Base-by-base conservation (phyloP, 2,888 invertebrate genomes). In the Ennomos erosarius region DNA sequence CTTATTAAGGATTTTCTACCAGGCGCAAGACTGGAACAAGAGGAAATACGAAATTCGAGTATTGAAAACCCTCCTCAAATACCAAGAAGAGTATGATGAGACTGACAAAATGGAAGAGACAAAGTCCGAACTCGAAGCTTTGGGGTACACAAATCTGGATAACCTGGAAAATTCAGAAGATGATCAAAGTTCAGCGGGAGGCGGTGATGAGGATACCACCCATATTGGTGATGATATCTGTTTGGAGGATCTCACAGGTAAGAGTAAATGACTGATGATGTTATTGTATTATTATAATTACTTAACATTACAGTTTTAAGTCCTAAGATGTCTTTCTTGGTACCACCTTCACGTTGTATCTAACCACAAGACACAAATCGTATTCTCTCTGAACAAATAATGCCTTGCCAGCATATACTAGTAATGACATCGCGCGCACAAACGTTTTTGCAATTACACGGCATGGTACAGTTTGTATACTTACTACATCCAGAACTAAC, bases 151-250 rank as follows among this genome's bases (percentile, higher is more conserved):
- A 64, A 72, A 90, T 57, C 82, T 88, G 64, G 93, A 93, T 65
- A 90, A 82, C 52, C 63, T 85, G 33, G 93, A 93, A 10, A 88
- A 92, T 56, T 93, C 93, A 52, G 89, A 93, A 49, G 90, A 93
- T 54, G 88, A 91, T 9, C 83, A 89, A 44, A 93, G 93, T 11
- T 92, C 92, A 0, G 86, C 86, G 0, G 87, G 91, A 0, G 92
- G 92, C 0, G 84, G 83, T 0, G 91, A 93, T n/a, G 93, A 93
- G n/a, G 93, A 93, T 59, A 94, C 92, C 0, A 93, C 94, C 0
- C 93, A 94, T 64, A 94, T 96, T 69, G 96, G 95, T 0, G 94
- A 94, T 59, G 95, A 96, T 70, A 93, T 97, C 47, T 94, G 95
- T 68, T 89, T 97, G 43, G 95, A 96, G 36, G 95, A 96, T 68